Conservation (phyloP, 1,140 invertebrate genomes). For the Drosophila obscura region DNA sequence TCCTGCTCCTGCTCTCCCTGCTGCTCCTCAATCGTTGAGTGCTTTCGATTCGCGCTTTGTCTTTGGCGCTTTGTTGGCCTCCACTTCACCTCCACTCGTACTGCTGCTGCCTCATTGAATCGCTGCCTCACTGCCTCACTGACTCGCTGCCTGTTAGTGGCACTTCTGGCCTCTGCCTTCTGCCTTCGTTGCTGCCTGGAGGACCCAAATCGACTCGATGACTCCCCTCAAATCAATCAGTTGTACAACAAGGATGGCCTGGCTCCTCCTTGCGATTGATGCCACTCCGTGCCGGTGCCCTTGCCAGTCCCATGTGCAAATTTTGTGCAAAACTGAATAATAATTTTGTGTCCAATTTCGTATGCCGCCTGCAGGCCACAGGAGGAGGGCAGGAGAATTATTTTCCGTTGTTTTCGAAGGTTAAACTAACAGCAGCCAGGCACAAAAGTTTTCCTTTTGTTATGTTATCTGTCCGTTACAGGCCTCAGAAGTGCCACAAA, state of each 20-base stretch:
- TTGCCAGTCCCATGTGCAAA: slow-evolving; percentile 5
- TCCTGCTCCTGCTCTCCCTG: too few species aligned
- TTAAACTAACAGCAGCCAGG: neutral
- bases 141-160: slow-evolving; percentile 66
- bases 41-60: slow-evolving; percentile 72
- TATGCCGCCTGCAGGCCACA: slow-evolving; percentile 1
- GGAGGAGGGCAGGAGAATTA: too few species aligned
- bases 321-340: slow-evolving; percentile 45
- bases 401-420: too few species aligned
- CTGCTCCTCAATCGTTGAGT: slow-evolving; percentile 50
- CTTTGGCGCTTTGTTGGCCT: slow-evolving; percentile 41
- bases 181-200: neutral
- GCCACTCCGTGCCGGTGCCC: neutral
- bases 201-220: neutral
- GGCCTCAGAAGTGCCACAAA: neutral
- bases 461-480: neutral
- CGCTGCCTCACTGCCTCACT: too few species aligned
- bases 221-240: slow-evolving; percentile 65
- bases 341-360: slow-evolving; percentile 40
- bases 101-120: too few species aligned
- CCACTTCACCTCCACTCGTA: slow-evolving; percentile 25
- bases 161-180: slow-evolving; percentile 57
- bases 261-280: slow-evolving; percentile 25
- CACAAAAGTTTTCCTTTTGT: neutral
- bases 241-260: slow-evolving; percentile 38